phyloP scores from a whole-genome alignment of 2,797 vertebrate species.

The Holocentrus rufus region DNA sequence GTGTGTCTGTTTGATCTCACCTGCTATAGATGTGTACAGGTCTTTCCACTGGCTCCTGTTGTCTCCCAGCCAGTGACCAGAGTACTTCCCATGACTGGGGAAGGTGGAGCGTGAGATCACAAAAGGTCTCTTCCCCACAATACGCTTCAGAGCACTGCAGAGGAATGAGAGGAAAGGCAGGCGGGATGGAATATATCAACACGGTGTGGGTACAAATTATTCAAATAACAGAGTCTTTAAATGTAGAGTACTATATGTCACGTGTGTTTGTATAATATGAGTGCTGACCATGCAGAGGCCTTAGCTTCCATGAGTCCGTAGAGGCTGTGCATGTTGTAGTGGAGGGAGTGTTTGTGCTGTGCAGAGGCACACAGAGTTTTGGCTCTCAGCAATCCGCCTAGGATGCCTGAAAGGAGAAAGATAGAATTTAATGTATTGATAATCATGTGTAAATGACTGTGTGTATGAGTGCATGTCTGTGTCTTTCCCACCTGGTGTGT shows the following conservation, averaged over 20 bases:
- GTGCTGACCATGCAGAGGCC: slow-evolving; percentile 84
- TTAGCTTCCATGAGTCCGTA: slow-evolving; percentile 91
- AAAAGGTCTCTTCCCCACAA: slow-evolving; percentile 85
- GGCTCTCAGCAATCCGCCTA: slow-evolving; percentile 82
- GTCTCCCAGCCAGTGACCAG: slow-evolving; percentile 92
- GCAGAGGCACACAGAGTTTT: slow-evolving; percentile 87
- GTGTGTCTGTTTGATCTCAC: slow-evolving; percentile 63
- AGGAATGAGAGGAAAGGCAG: neutral
- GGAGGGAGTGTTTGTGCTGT: slow-evolving; percentile 81
- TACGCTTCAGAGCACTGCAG: slow-evolving; percentile 84
- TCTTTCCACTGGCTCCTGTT: slow-evolving; percentile 91
- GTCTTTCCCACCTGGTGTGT: slow-evolving; percentile 81
- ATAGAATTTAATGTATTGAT: neutral
- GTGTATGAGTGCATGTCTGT: neutral
- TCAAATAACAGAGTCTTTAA: neutral
- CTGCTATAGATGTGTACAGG: slow-evolving; percentile 87
- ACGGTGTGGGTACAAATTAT: neutral
- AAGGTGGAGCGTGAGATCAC: slow-evolving; percentile 92
- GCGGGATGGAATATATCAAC: neutral
- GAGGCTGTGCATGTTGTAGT: slow-evolving; percentile 91
- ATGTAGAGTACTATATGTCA: neutral
- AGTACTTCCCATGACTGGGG: slow-evolving; percentile 89
- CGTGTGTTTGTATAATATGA: neutral
- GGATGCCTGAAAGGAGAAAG: slow-evolving; percentile 73
- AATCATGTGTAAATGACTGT: neutral